These are phyloP conservation scores for Callinectes sapidus DNA, from an alignment of 2,888 invertebrate species.

Conservation along the genomic window DNA sequence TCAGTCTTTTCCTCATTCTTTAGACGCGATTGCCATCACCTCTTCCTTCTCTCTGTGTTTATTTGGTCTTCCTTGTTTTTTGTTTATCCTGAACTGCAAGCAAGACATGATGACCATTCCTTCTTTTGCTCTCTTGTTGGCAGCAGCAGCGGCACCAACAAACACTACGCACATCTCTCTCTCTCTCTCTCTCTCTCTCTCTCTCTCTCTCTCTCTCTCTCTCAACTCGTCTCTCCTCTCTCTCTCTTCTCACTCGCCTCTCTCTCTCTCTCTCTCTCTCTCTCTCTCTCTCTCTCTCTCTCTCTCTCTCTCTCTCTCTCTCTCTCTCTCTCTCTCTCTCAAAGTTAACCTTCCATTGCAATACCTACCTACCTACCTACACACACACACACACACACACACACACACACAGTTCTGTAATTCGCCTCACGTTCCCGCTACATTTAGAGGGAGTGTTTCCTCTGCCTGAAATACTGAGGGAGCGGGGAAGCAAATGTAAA, in stretches of 20 bases:
- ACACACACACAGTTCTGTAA: constrained; percentile 5
- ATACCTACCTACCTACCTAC: not conserved
- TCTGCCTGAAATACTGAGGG: constrained; percentile 36
- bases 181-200: not conserved
- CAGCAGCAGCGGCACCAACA: not conserved
- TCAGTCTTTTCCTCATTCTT: not conserved
- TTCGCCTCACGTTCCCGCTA: constrained; percentile 20
- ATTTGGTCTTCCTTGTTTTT: not conserved
- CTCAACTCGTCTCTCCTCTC: not conserved
- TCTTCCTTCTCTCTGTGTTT: not conserved
- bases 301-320: not conserved
- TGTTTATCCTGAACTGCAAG: not conserved
- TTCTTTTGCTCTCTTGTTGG: not conserved
- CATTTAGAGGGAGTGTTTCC: constrained; percentile 42
- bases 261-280: not conserved
- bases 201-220: no score
- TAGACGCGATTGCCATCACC: not conserved
- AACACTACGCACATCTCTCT: no score
- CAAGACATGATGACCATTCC: not conserved
- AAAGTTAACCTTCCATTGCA: not conserved
- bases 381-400: constrained; percentile 19
- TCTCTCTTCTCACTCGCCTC: not conserved
- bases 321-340: not conserved
- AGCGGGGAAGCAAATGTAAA: constrained; percentile 7
- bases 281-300: not conserved